Percentiles rank a stretch among this genome's conserved stretches.
phyloP scores from a whole-genome alignment of 2,113 vertebrate species.

The Hydrolagus affinis region DNA sequence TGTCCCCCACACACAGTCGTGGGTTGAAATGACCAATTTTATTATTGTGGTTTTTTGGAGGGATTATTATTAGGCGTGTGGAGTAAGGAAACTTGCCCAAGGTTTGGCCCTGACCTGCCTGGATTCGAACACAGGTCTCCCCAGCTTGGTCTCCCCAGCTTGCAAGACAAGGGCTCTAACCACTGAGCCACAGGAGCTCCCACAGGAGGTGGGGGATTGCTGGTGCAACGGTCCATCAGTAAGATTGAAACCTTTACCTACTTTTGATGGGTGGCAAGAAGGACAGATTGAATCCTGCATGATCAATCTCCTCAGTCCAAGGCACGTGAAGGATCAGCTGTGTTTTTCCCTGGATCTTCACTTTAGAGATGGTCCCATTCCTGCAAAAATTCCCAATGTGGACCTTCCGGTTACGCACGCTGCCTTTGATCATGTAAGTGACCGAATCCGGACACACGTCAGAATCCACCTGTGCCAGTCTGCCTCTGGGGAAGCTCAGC shows the following conservation, averaged over 20 bases:
- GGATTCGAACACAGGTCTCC: too few species aligned
- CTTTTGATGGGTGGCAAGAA: conserved; percentile 63
- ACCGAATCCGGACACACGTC: conserved; percentile 57
- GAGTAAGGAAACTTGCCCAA: too few species aligned
- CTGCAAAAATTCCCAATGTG: conserved; percentile 75
- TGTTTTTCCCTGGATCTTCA: conserved; percentile 59
- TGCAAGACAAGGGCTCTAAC: too few species aligned
- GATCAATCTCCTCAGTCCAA: conserved; percentile 48
- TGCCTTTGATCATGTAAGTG: conserved; percentile 57
- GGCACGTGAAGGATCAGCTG: conserved; percentile 61
- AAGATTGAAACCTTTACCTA: conserved; percentile 47
- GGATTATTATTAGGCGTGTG: too few species aligned
- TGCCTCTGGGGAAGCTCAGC: conserved; percentile 60
- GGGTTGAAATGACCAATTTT: too few species aligned
- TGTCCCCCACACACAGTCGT: too few species aligned
- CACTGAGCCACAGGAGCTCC: too few species aligned
- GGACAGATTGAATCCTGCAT: conserved; percentile 61
- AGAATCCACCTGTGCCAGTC: conserved; percentile 66
- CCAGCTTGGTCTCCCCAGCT: too few species aligned
- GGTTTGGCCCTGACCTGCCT: too few species aligned
- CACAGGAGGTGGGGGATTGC: too few species aligned
- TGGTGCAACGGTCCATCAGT: too few species aligned
- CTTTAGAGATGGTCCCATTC: conserved; percentile 60
- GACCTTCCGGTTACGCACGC: conserved; percentile 40
- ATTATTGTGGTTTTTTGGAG: too few species aligned